Conservation (phyloP, 2,888 invertebrate species). For the Linnaemya tessellans region DNA sequence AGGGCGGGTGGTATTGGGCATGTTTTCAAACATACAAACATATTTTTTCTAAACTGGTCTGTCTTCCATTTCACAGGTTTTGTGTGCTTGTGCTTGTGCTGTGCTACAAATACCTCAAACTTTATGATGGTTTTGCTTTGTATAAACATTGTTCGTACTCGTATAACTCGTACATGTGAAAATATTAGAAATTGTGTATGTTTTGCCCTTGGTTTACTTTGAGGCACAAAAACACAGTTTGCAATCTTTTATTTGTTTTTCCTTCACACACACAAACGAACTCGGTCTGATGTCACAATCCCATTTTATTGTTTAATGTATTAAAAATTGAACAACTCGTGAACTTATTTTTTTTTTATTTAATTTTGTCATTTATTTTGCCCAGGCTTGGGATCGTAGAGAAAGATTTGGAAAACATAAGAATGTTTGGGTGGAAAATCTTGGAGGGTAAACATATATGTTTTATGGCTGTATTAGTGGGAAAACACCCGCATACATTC, state of each 20-base stretch:
- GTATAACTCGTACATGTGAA: background rate
- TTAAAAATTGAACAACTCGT: conserved; percentile 4
- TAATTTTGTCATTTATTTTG: background rate
- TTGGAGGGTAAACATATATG: background rate
- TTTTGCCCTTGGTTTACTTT: conserved; percentile 54
- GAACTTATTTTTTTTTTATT: background rate
- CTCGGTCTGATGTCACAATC: conserved; percentile 18
- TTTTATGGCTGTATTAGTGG: background rate
- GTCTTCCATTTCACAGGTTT: background rate
- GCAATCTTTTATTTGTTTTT: background rate
- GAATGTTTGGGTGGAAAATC: background rate
- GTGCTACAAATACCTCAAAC: conserved; percentile 7
- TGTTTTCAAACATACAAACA: background rate
- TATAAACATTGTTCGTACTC: background rate
- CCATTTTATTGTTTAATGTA: conserved; percentile 22
- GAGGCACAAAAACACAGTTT: conserved; percentile 44
- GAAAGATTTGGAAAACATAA: background rate
- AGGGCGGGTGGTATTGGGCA: background rate
- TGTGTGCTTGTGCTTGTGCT: background rate
- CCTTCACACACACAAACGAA: background rate
- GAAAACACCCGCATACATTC: background rate
- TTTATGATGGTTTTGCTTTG: background rate
- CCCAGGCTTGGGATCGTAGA: background rate
- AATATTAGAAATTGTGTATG: conserved; percentile 3
- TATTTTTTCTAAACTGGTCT: background rate